Base-by-base conservation (phyloP, 2,113 vertebrate species). In the Triplophysa tibetana region DNA sequence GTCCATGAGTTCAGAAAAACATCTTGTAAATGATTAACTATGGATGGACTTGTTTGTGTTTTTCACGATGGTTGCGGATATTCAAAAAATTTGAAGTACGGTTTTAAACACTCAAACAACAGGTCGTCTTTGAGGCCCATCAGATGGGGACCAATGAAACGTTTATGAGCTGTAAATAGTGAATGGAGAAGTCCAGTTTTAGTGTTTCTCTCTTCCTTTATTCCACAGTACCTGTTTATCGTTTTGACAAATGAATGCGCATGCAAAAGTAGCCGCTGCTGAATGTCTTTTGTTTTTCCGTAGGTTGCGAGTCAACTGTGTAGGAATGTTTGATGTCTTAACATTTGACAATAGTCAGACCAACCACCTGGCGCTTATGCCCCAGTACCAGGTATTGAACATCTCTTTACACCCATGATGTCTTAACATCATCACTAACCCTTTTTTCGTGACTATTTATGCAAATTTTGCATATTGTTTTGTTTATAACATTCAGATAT, bases 341-440 rank as follows among this genome's bases (percentile, higher is more conserved):
- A 99, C 96, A 12, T 99, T 98, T 93, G 98, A 99, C 93, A 97
- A 93, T 92, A 98, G 95, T 93, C 98, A 99, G 91, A 98, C 94
- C 87, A 99, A 98, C 92, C 97, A 98, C 81, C 90, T 99, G 91
- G 96, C 97, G 82, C 91, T 98, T 88, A 99, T 98, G 96, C 96
- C 98, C 89, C 98, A 99, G 84, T 99, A 97, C 92, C 98, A 99
- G 96, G 97, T 99, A 92, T 16, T 63, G 17, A 52, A 64, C 23
- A 50, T 33, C 60, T 54, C 29, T 4, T 11, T 8, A 54, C 61
- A 56, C 19, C 50, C 4, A 60, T 50, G 58, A 17, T 16, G 16
- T 29, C 21, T 45, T 8, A 12, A 2, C 4, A 4, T 2, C 16
- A 26, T 26, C 26, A 52, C 45, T 62, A 16, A 38, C 58, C 16